Percentiles rank a stretch among this genome's conserved stretches.
phyloP scores from a whole-genome alignment of 1,140 invertebrate species.

The roundworm (Caenorhabditis elegans) region WBcel235 BX284604.4:1195001-1195500 shows the following conservation, averaged over 20 bases:
- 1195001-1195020: too few species aligned
- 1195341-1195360: not conserved
- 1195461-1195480: not conserved
- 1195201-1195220: not conserved
- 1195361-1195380: not conserved
- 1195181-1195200: conserved; percentile 33
- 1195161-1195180: conserved; percentile 40
- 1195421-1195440: too few species aligned
- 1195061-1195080: too few species aligned
- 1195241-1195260: conserved; percentile 21
- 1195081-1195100: not conserved
- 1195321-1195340: not conserved
- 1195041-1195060: too few species aligned
- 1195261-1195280: not conserved
- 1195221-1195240: conserved; percentile 28
- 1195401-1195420: not conserved
- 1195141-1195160: conserved; percentile 31
- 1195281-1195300: not conserved
- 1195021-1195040: too few species aligned
- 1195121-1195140: conserved; percentile 48
- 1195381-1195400: not conserved
- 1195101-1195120: not conserved
- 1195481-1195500: not conserved
- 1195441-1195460: not conserved
- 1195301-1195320: not conserved